Evolutionary conservation across 2,113 vertebrate genomes (phyloP).

Genomic region (Pogonocichla stellata): DNA sequence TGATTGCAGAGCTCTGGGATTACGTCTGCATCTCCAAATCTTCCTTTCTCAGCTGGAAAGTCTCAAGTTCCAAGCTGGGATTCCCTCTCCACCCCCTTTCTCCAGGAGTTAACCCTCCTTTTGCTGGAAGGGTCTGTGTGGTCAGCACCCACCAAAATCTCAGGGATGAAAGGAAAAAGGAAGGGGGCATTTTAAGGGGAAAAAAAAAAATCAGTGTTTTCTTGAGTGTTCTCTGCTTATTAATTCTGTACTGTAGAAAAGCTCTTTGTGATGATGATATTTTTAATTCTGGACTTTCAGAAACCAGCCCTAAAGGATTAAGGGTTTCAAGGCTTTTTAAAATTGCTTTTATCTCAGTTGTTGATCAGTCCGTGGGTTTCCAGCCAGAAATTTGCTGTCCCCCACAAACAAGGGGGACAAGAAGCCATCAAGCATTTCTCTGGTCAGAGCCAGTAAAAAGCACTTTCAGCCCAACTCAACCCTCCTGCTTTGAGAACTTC

Average conservation of each 20-base stretch:
- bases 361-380: not conserved
- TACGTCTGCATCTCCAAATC: slow-evolving; percentile 62
- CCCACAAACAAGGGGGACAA: not conserved
- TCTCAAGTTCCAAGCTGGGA: slow-evolving; percentile 75
- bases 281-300: not conserved
- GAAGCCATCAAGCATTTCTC: accelerated
- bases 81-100: slow-evolving; percentile 73
- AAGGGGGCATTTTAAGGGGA: not conserved
- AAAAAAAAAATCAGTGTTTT: not conserved
- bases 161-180: not conserved
- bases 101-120: slow-evolving; percentile 70
- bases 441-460: not conserved
- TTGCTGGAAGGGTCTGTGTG: slow-evolving; percentile 33
- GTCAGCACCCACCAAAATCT: not conserved
- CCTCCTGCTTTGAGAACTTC: too few species aligned
- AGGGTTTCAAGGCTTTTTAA: not conserved
- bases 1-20: slow-evolving; percentile 36
- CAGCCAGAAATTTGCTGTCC: not conserved
- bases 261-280: not conserved
- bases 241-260: not conserved
- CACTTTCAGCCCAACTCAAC: too few species aligned
- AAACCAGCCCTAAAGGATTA: not conserved
- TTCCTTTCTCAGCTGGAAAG: slow-evolving; percentile 73
- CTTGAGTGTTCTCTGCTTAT: not conserved
- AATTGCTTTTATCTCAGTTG: not conserved